Percentiles rank a stretch among this genome's conserved stretches.
phyloP scores from a whole-genome alignment of 2,113 vertebrate genomes.

The Corydoras maculifer region DNA sequence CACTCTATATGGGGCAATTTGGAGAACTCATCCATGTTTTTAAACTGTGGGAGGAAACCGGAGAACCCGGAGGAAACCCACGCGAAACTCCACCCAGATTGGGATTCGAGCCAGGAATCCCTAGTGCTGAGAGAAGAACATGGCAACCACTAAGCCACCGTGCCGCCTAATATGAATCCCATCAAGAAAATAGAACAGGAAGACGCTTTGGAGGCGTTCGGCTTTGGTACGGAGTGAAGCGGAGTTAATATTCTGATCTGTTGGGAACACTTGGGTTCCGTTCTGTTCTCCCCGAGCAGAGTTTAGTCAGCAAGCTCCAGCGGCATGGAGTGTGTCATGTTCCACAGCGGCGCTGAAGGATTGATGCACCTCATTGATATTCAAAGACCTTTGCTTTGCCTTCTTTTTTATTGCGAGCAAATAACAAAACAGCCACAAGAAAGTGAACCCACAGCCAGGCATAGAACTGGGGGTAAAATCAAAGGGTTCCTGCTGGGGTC shows the following conservation, averaged over 20 bases:
- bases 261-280: constrained; percentile 27
- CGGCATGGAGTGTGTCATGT: constrained; percentile 38
- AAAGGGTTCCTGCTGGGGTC: neutral
- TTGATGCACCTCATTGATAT: constrained; percentile 45
- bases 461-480: neutral
- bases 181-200: neutral
- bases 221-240: neutral
- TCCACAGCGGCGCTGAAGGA: constrained; percentile 36
- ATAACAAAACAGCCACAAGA: constrained; percentile 43
- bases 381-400: constrained; percentile 31
- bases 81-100: no score
- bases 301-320: constrained; percentile 38
- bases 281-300: constrained; percentile 39
- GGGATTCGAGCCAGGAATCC: no score
- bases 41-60: no score
- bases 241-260: constrained; percentile 37
- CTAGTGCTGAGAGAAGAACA: no score
- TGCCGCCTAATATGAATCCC: no score
- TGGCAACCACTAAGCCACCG: no score
- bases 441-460: constrained; percentile 29
- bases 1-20: no score
- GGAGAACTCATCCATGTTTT: no score
- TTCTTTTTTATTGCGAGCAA: constrained; percentile 29
- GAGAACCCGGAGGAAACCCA: no score
- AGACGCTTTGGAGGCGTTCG: neutral